Base-by-base conservation (phyloP, 2,888 invertebrate genomes). In the Empis stercorea region DNA sequence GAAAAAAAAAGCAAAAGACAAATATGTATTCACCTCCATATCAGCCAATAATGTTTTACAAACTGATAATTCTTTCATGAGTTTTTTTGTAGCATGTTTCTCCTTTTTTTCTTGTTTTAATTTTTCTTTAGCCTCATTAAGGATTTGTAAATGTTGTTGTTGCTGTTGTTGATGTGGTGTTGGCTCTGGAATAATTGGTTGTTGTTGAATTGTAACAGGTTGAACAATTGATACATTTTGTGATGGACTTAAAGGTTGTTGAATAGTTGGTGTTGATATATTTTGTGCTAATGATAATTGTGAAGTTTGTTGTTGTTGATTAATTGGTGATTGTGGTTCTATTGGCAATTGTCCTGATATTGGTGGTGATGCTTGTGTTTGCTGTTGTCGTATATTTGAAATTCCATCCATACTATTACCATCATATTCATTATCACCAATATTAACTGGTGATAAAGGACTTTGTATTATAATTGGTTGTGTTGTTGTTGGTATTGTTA, bases 31-130 rank as follows among this genome's bases (percentile, higher is more conserved):
- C 50, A 70, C 70, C 70, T 93, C 91, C 77, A 97, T 79, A 68
- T 96, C 95, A 61, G 84, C 82, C 14, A 95, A 73, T 30, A 92
- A 73, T 51, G 76, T 76, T 65, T 84, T 85, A 74, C 88, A 88
- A 46, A 83, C 80, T 51, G 79, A 80, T 61, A 88, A 68, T 55
- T 88, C 88, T 62, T 87, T 86, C 54, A 78, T 73, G 51, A 80
- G 70, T 69, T 87, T 86, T 71, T 69, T 68, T 42, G 67, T 66
- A 64, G 74, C 56, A 67, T 75, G 60, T 63, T 74, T 54, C 62
- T 73, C 54, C 50, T 68, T 65, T 50, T 68, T 66, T 52, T 69
- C 70, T 52, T 68, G 67, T 52, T 69, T 69, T 30, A 67, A 55
- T 54, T 69, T 70, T 53, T 70, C 70, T 55, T 68, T 70, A 51